Conservation (phyloP, 1,140 invertebrate species). For the Zaprionus ghesquierei region DNA sequence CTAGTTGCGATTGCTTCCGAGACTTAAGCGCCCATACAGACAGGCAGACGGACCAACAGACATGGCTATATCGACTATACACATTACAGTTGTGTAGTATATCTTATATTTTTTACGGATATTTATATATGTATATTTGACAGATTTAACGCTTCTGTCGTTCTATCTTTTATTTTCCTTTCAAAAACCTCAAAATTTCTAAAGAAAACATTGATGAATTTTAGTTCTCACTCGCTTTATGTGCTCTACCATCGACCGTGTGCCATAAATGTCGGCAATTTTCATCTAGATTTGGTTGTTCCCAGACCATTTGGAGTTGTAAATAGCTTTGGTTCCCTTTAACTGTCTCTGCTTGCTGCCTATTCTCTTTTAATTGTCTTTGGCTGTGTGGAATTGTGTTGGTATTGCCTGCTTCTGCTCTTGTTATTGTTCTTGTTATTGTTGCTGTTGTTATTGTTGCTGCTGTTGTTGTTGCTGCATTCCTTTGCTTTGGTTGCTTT, state of each 20-base stretch:
- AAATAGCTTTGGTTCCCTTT: slow-evolving; percentile 19
- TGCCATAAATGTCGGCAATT: slow-evolving; percentile 25
- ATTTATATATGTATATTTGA: too few species aligned
- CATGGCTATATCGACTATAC: too few species aligned
- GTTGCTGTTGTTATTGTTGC: slow-evolving; percentile 18
- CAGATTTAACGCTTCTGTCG: too few species aligned
- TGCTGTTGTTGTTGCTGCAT: slow-evolving; percentile 60
- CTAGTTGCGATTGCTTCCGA: too few species aligned
- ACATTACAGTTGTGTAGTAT: too few species aligned
- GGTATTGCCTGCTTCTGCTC: slow-evolving; percentile 35
- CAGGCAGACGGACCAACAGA: too few species aligned
- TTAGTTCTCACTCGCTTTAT: neutral
- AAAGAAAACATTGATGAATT: neutral
- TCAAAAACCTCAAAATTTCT: neutral
- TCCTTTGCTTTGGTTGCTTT: slow-evolving; percentile 69
- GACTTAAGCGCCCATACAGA: too few species aligned
- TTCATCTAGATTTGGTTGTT: slow-evolving; percentile 31
- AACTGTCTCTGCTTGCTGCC: slow-evolving; percentile 21
- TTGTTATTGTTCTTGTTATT: slow-evolving; percentile 50
- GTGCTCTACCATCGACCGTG: neutral
- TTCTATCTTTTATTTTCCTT: too few species aligned
- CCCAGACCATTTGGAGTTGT: neutral
- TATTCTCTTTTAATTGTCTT: slow-evolving; percentile 47
- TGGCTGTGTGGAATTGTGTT: slow-evolving; percentile 52
- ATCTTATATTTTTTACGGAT: too few species aligned